Percentiles rank a stretch among this genome's conserved stretches.
These are phyloP conservation scores for Eupithecia vulgata DNA, from an alignment of 2,888 invertebrate genomes.

Conservation along the genomic window DNA sequence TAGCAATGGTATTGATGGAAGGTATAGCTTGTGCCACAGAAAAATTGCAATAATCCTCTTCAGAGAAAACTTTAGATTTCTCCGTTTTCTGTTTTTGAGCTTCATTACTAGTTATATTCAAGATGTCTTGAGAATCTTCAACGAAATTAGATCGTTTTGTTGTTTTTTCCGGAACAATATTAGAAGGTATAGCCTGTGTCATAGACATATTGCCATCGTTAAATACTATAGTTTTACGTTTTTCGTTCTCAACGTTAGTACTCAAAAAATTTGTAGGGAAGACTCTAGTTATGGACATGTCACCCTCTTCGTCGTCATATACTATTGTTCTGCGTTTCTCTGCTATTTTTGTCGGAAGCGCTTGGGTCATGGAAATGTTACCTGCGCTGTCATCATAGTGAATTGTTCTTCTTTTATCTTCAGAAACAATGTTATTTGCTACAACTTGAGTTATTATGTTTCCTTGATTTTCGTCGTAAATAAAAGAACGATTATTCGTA, in stretches of 20 bases:
- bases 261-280: conserved; percentile 33
- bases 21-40: conserved; percentile 46
- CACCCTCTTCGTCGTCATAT: conserved; percentile 37
- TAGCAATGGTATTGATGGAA: conserved; percentile 32
- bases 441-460: conserved; percentile 48
- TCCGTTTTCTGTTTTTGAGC: conserved; percentile 18
- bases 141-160: conserved; percentile 43
- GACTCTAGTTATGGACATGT: conserved; percentile 52
- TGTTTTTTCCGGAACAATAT: conserved; percentile 37
- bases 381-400: conserved; percentile 41
- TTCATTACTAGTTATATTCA: conserved; percentile 35
- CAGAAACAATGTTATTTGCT: conserved; percentile 32
- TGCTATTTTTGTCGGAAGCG: conserved; percentile 37
- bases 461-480: conserved; percentile 47
- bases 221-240: conserved; percentile 44
- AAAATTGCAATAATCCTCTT: conserved; percentile 39
- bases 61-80: conserved; percentile 34
- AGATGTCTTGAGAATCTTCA: conserved; percentile 42
- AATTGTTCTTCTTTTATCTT: conserved; percentile 35
- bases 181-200: conserved; percentile 46
- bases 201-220: conserved; percentile 48
- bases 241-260: conserved; percentile 17
- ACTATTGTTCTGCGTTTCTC: conserved; percentile 38
- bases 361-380: conserved; percentile 52
- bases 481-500: conserved; percentile 42